Evolutionary conservation across 2,888 invertebrate genomes (phyloP).

Genomic region (Laspeyria flexula): DNA sequence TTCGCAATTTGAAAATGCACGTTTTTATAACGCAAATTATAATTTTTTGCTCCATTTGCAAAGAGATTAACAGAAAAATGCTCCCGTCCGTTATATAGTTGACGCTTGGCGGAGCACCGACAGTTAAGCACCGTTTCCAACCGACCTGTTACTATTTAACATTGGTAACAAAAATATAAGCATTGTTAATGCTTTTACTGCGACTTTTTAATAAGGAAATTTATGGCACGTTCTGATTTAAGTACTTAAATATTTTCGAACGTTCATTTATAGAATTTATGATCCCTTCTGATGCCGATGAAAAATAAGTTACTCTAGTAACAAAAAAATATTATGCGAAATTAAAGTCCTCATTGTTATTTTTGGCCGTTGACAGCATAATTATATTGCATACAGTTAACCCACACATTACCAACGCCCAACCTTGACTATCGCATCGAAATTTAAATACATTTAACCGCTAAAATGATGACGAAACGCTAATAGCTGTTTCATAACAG

Average conservation of each 20-base stretch:
- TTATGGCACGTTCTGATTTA: constrained; percentile 15
- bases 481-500: constrained; percentile 80
- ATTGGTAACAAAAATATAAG: constrained; percentile 46
- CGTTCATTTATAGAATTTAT: background rate
- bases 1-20: constrained; percentile 10
- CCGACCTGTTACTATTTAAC: constrained; percentile 57
- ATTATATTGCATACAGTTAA: constrained; percentile 19
- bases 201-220: constrained; percentile 34
- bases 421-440: constrained; percentile 36
- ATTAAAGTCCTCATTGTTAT: no score
- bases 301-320: no score
- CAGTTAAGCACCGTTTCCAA: constrained; percentile 70
- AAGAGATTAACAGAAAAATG: constrained; percentile 55
- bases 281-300: no score
- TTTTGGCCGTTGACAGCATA: constrained; percentile 7
- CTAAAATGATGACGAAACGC: constrained; percentile 69
- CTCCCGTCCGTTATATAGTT: constrained; percentile 59
- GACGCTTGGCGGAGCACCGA: constrained; percentile 65
- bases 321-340: no score
- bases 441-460: constrained; percentile 48
- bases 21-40: constrained; percentile 25
- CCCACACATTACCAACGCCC: constrained; percentile 14
- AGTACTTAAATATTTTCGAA: constrained; percentile 3
- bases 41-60: constrained; percentile 40
- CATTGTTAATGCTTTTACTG: constrained; percentile 33